Evolutionary conservation across 2,113 vertebrate species (phyloP).

Genomic region (Panthera uncia): DNA sequence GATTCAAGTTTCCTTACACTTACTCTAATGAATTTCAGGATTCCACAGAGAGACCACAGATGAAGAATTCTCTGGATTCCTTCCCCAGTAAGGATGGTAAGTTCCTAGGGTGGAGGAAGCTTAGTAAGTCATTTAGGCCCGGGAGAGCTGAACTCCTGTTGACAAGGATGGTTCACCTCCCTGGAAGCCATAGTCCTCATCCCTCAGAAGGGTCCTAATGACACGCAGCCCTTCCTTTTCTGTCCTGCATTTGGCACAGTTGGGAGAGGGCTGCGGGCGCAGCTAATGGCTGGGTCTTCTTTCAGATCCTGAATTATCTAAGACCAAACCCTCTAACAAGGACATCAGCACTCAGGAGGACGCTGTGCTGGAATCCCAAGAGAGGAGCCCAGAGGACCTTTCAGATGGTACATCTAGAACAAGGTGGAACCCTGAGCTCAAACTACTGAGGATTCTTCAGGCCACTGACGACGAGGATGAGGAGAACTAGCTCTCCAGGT

Average conservation of each 20-base stretch:
- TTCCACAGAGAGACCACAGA: not conserved
- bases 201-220: not conserved
- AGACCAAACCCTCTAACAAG: not conserved
- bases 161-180: not conserved
- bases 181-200: not conserved
- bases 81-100: not conserved
- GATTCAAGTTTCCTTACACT: conserved; percentile 3
- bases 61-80: not conserved
- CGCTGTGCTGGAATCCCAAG: not conserved
- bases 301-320: not conserved
- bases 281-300: conserved; percentile 39
- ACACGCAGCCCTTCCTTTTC: not conserved
- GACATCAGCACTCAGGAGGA: not conserved
- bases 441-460: conserved; percentile 60
- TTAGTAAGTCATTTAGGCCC: not conserved
- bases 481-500: not conserved
- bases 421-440: conserved; percentile 47
- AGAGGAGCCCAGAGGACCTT: too few species aligned
- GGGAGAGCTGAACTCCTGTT: not conserved
- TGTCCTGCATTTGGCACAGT: not conserved
- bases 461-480: not conserved
- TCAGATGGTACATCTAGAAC: rapidly evolving
- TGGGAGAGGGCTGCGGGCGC: not conserved
- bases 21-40: conserved; percentile 47
- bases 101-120: not conserved